Conservation (phyloP, 2,888 invertebrate genomes). For the Acanthoscelides obtectus region DNA sequence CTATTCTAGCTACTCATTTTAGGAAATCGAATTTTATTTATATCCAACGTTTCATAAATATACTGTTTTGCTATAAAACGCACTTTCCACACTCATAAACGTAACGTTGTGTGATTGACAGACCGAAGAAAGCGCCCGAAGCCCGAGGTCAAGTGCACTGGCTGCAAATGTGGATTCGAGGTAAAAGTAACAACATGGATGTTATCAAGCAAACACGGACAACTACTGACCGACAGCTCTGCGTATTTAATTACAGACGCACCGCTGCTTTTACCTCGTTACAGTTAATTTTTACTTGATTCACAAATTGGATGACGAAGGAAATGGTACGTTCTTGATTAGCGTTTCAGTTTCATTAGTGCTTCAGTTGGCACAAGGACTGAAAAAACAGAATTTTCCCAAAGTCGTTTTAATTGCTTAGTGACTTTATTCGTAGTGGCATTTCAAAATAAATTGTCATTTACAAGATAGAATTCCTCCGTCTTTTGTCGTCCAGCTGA, state of each 20-base stretch:
- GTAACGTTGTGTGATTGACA: not conserved
- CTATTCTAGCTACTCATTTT: too few species aligned
- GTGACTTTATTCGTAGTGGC: too few species aligned
- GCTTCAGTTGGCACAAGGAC: too few species aligned
- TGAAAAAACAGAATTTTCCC: too few species aligned
- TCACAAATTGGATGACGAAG: not conserved
- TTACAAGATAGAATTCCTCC: too few species aligned
- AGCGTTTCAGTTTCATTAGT: too few species aligned
- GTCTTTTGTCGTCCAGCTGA: too few species aligned
- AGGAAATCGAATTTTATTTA: too few species aligned
- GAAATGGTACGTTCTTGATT: not conserved
- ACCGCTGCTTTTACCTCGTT: not conserved
- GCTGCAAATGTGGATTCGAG: not conserved
- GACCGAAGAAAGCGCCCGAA: not conserved
- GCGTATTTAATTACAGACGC: not conserved
- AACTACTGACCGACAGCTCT: not conserved
- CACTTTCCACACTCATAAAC: not conserved
- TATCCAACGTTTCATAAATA: too few species aligned
- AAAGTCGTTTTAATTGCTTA: too few species aligned
- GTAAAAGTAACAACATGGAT: not conserved
- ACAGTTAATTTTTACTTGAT: not conserved
- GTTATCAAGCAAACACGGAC: not conserved
- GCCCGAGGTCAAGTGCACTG: not conserved
- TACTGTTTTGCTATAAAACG: too few species aligned
- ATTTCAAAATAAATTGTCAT: too few species aligned